phyloP scores from a whole-genome alignment of 1,140 invertebrate genomes.

The Megalopta genalis region DNA sequence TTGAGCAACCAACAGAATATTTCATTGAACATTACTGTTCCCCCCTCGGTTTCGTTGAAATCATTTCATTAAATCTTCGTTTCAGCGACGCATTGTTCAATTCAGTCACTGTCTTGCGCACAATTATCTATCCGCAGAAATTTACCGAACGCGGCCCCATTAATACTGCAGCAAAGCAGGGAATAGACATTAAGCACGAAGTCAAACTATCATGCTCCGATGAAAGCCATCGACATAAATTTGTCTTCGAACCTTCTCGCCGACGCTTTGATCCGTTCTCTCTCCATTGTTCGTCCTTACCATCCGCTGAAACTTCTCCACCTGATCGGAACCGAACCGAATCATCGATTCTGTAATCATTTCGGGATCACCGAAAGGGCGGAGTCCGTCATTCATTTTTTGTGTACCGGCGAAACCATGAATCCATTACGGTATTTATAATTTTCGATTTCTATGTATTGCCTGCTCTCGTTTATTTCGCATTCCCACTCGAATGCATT shows the following conservation, averaged over 20 bases:
- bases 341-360: too few relatives aligned
- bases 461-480: background rate
- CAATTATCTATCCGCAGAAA: slow-evolving; percentile 6
- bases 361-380: too few relatives aligned
- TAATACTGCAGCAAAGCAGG: background rate
- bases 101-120: background rate
- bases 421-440: background rate
- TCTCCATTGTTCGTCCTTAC: background rate
- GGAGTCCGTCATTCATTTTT: too few relatives aligned
- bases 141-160: background rate
- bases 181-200: background rate
- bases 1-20: background rate
- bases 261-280: slow-evolving; percentile 7
- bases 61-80: slow-evolving; percentile 1
- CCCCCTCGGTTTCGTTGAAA: background rate
- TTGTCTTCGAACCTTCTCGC: slow-evolving; percentile 14
- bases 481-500: background rate
- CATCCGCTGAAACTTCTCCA: background rate
- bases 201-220: slow-evolving; percentile 9
- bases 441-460: background rate
- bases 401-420: too few relatives aligned
- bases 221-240: background rate
- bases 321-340: background rate
- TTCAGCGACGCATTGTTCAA: background rate
- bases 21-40: background rate